These are phyloP conservation scores for Sipha flava DNA, from an alignment of 1,140 invertebrate species.

Conservation along the genomic window DNA sequence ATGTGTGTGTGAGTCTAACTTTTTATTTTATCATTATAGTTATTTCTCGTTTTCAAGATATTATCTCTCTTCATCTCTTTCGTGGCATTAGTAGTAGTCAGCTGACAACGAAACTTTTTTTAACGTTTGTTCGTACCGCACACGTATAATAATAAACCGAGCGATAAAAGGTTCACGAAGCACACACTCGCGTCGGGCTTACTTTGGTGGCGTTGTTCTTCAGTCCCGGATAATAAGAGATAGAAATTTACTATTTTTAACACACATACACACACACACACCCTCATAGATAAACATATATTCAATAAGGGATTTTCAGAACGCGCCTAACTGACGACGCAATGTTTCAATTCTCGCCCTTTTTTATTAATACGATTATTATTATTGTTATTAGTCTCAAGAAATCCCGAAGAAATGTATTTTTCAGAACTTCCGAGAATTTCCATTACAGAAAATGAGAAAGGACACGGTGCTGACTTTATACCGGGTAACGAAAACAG, in stretches of 20 bases:
- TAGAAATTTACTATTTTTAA: too few relatives aligned
- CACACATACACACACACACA: too few relatives aligned
- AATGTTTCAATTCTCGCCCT: slow-evolving; percentile 19
- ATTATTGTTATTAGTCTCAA: slow-evolving; percentile 5
- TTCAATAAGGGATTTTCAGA: not conserved
- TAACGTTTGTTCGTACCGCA: not conserved
- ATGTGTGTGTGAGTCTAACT: slow-evolving; percentile 8
- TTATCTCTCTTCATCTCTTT: not conserved
- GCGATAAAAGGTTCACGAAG: not conserved
- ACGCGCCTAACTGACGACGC: not conserved
- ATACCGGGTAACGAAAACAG: too few relatives aligned
- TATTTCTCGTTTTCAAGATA: not conserved
- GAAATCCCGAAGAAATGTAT: slow-evolving; percentile 1
- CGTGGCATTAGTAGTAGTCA: too few relatives aligned
- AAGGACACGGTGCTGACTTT: not conserved
- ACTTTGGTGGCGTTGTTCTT: too few relatives aligned
- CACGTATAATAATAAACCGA: not conserved
- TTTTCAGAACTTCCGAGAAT: not conserved
- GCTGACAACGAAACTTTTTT: not conserved
- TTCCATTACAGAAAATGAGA: not conserved
- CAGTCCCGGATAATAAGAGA: too few relatives aligned
- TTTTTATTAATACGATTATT: slow-evolving; percentile 16
- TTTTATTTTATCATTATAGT: slow-evolving; percentile 13
- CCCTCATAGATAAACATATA: not conserved
- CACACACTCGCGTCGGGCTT: too few relatives aligned